These are phyloP conservation scores for Brachymystax lenok DNA, from an alignment of 2,797 vertebrate species.

Conservation along the genomic window DNA sequence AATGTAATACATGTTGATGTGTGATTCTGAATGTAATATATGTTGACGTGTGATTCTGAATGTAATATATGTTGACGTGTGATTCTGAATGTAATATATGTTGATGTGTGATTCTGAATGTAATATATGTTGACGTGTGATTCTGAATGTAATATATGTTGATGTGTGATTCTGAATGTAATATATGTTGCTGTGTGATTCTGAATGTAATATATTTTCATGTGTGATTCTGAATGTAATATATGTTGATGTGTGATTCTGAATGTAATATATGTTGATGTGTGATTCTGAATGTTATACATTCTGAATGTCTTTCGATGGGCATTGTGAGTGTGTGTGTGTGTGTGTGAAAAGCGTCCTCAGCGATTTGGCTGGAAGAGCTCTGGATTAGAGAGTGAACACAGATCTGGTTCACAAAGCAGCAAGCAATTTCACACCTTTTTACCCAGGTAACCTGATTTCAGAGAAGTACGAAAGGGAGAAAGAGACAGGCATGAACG, in stretches of 20 bases:
- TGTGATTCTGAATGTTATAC: too few species aligned
- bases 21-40: too few species aligned
- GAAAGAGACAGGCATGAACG: slow-evolving; percentile 21
- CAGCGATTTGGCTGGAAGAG: slow-evolving; percentile 45
- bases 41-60: neutral
- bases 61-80: slow-evolving; percentile 11
- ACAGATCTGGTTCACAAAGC: slow-evolving; percentile 54
- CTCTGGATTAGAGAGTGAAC: slow-evolving; percentile 51
- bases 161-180: too few species aligned
- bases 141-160: too few species aligned
- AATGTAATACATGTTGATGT: too few species aligned
- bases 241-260: too few species aligned
- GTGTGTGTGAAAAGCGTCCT: slow-evolving; percentile 13
- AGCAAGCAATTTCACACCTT: slow-evolving; percentile 65
- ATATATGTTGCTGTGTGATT: too few species aligned
- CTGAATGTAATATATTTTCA: too few species aligned
- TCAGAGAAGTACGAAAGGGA: slow-evolving; percentile 45
- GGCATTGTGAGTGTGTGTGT: neutral
- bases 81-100: neutral
- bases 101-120: neutral
- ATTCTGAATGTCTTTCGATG: too few species aligned
- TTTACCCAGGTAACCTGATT: slow-evolving; percentile 51
- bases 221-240: too few species aligned
- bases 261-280: too few species aligned
- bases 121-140: neutral